Evolutionary conservation across 1,140 invertebrate genomes (phyloP), one percentile per base, ranked within the genome.

Genomic region (Sitophilus oryzae): DNA sequence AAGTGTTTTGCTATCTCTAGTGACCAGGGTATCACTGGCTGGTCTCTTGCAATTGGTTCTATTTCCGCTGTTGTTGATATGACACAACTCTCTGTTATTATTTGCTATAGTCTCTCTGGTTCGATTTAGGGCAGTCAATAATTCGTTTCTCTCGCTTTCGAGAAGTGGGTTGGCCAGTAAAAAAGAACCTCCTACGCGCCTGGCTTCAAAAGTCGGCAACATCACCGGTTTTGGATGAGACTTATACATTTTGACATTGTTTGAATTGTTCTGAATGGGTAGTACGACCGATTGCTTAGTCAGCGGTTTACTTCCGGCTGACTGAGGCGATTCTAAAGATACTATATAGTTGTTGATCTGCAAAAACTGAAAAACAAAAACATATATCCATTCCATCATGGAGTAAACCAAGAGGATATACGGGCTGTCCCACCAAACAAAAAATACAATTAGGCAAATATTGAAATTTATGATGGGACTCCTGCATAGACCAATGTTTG

Each of bases 171-270:
- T 66, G 2, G 58, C 59, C 16, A 62, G 21, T 2, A 66, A 23
- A 25, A 66, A 61, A 15, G 64, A 60, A 15, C 62, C 60, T 15
- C 64, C 64, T 15, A 66, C 47, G 23, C 60, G 62, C 4, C 61
- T 49, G 3, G 62, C 36, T 5, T 60, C 62, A 30, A 59, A 66
- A 18, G 49, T 59, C n/a, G 64, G 62, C 10, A 64, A 25, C 18
- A 59, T 38, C 34, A 55, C 56, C 11, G 62, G 60, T 54, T 66
- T 66, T 8, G 64, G 64, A 41, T 62, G 58, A 18, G 62, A 59
- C 48, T 66, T 66, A 44, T 66, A 66, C 53, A 60, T 46, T 58
- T 62, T 62, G 18, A 64, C 45, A 46, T 56, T 62, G 19, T 47
- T 54, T 30, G 22, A 35, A 41, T 45, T 34, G 18, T 40, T 51